A percentile compares a stretch with the other conserved stretches of the same genome.
These are phyloP conservation scores for Tachuris rubrigastra DNA, from an alignment of 2,113 vertebrate species.

Conservation along the genomic window DNA sequence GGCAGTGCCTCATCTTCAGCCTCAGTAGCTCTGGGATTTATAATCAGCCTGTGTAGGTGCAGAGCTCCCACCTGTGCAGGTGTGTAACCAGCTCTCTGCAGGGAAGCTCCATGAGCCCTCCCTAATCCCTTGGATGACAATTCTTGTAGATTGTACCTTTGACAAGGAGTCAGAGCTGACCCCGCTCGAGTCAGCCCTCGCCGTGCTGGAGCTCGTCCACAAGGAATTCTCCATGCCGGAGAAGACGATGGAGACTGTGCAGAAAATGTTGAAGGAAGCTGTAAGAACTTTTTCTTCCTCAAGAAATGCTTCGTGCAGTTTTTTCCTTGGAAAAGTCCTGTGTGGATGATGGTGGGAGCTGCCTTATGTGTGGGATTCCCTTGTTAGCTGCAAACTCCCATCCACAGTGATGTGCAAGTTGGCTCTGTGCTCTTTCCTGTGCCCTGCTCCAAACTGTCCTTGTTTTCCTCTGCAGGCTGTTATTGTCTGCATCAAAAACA, in stretches of 20 bases:
- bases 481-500: constrained; percentile 81
- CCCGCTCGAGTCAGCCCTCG: constrained; percentile 85
- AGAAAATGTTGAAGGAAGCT: constrained; percentile 82
- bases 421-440: not conserved
- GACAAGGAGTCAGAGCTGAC: constrained; percentile 74
- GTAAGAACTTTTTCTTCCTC: constrained; percentile 59
- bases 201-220: constrained; percentile 76
- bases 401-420: accelerated
- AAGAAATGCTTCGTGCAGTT: accelerated
- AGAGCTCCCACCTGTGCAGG: not conserved
- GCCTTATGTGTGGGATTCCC: accelerated
- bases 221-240: constrained; percentile 67
- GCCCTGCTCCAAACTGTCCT: not conserved
- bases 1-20: not conserved
- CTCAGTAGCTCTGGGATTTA: accelerated
- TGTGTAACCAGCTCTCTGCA: not conserved
- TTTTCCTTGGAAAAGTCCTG: not conserved
- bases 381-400: accelerated
- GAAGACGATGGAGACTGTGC: constrained; percentile 71
- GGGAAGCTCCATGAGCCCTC: not conserved
- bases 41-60: not conserved
- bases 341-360: not conserved
- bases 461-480: constrained; percentile 76
- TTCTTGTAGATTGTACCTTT: constrained; percentile 77
- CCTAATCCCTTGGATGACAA: not conserved